Percentiles rank a stretch among this genome's conserved stretches.
These are phyloP conservation scores for Sebastes nivosus DNA, from an alignment of 2,797 vertebrate genomes.

Conservation along the genomic window DNA sequence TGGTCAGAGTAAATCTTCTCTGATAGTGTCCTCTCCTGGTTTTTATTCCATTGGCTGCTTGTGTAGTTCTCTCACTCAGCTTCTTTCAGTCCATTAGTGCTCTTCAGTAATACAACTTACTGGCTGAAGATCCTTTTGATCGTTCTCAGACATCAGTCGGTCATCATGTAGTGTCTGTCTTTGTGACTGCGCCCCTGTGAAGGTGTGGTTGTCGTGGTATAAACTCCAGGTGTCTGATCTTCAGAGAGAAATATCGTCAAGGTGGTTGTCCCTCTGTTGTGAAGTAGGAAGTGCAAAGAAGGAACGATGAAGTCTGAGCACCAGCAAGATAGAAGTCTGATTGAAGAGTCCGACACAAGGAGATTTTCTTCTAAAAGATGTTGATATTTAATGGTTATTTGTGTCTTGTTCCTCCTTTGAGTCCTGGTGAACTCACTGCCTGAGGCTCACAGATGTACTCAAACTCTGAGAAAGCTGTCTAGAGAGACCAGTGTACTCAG, in stretches of 20 bases:
- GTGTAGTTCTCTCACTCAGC: not conserved
- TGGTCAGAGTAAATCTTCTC: not conserved
- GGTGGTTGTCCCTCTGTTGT: not conserved
- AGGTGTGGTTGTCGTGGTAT: not conserved
- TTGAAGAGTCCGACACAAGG: not conserved
- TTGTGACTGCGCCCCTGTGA: not conserved
- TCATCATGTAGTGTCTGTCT: not conserved
- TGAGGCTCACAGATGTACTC: not conserved
- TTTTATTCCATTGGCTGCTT: conserved; percentile 20
- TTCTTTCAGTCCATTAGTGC: not conserved
- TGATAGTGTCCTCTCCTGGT: not conserved
- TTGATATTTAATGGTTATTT: not conserved
- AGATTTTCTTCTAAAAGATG: conserved; percentile 8
- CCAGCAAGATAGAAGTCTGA: not conserved
- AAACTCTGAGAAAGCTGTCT: conserved; percentile 13
- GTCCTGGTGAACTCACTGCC: not conserved
- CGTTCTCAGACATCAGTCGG: not conserved
- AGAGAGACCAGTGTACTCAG: conserved; percentile 5
- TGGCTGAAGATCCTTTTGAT: not conserved
- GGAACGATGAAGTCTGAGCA: not conserved
- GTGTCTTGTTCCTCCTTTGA: not conserved
- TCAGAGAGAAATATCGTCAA: not conserved
- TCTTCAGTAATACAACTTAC: not conserved
- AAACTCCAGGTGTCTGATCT: not conserved
- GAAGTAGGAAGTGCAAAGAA: not conserved